Conservation (phyloP, 2,888 invertebrate genomes). For the Apodemia hepburni region DNA sequence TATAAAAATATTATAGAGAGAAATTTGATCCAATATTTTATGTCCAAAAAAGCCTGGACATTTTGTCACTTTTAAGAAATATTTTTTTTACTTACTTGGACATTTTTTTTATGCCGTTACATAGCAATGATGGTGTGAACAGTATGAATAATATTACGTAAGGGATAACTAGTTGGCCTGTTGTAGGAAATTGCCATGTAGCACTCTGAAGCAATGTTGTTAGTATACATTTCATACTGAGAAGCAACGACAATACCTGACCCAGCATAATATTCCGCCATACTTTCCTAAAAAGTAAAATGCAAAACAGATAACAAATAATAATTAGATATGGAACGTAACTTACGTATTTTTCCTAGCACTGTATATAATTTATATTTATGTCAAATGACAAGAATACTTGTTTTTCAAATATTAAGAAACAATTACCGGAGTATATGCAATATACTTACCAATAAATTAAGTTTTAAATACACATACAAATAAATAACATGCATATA, state of each 20-base stretch:
- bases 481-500: neutral
- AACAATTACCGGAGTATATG: no score
- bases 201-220: constrained; percentile 85
- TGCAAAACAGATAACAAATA: neutral
- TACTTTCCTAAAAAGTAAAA: constrained; percentile 79
- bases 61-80: neutral
- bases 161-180: constrained; percentile 90
- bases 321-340: neutral
- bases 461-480: neutral
- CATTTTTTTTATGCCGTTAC: constrained; percentile 83
- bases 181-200: constrained; percentile 86
- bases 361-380: no score
- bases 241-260: constrained; percentile 86
- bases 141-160: constrained; percentile 88
- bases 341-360: neutral
- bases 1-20: no score
- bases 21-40: no score
- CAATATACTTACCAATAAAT: no score
- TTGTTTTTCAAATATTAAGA: no score
- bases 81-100: constrained; percentile 74
- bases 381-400: neutral
- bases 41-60: no score
- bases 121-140: constrained; percentile 88
- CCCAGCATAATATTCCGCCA: constrained; percentile 87
- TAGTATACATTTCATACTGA: constrained; percentile 88